Conservation (phyloP, 2,888 invertebrate species). For the Nephrotoma appendiculata region DNA sequence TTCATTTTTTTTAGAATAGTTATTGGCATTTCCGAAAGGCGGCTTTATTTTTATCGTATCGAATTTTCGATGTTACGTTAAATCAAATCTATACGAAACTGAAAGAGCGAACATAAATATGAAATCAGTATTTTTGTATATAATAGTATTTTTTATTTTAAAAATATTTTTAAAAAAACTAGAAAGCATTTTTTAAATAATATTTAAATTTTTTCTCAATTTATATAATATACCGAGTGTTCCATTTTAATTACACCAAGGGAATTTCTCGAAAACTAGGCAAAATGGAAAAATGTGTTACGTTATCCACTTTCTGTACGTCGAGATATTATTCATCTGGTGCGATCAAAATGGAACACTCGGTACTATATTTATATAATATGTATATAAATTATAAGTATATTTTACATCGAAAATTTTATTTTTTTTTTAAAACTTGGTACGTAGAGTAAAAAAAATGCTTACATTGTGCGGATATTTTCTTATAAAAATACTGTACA, state of each 20-base stretch:
- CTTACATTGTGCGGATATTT: constrained; percentile 5
- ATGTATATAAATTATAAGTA: not conserved
- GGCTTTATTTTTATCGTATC: no score
- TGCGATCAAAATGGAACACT: no score
- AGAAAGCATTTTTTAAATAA: constrained; percentile 2
- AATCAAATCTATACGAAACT: no score
- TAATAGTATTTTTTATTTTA: constrained; percentile 2
- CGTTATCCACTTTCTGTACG: no score
- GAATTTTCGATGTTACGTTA: no score
- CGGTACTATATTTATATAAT: not conserved
- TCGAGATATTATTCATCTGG: no score
- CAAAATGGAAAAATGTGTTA: no score
- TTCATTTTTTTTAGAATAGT: no score
- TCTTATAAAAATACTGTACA: constrained; percentile 4
- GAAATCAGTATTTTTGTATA: not conserved
- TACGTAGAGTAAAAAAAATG: constrained; percentile 5
- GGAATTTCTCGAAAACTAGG: no score
- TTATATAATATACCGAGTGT: not conserved
- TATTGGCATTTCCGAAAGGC: no score
- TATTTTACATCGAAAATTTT: not conserved
- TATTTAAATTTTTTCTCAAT: not conserved
- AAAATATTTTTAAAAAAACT: constrained; percentile 4
- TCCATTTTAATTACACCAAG: no score
- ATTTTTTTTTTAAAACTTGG: not conserved
- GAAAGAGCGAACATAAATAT: not conserved